Evolutionary conservation across 1,140 invertebrate species (phyloP), one percentile per base, ranked within the genome.

Genomic region (Drosophila navojoa): DNA sequence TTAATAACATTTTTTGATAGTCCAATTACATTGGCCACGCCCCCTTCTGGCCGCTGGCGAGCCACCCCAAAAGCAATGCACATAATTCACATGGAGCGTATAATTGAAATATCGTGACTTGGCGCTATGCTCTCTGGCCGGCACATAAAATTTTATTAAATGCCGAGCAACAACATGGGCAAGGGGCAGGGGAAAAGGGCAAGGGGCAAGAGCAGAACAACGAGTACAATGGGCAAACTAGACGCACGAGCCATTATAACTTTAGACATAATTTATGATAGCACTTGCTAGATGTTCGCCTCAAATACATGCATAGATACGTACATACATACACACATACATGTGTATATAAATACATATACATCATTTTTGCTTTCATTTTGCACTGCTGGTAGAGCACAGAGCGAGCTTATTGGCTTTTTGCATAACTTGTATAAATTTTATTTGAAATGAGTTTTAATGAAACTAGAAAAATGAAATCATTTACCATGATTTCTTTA

Each of bases 21-120:
- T 61, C 38, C 66, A 69, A 69, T 61, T 69, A 54, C 27, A 45
- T 11, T 13, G 64, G 22, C 9, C 32, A 10, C 49, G 42, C 55
- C 53, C 55, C 53, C 22, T 38, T 6, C 50, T 52, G 27, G 15
- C 16, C 40, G 16, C 27, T 38, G 29, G 29, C 59, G 35, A 69
- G 35, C 35, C 16, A 71, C 25, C n/a, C 67, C 10, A 38, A 38
- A 53, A 54, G 55, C 75, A 44, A 53, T 53, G 58, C 63, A 55
- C 81, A 81, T 77, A 78, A 86, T 66, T 86, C 79, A 81, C 64
- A 69, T 55, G 42, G 54, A 59, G 53, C 76, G 77, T 79, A 66
- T 89, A 89, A 87, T 87, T 87, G 84, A 79, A 87, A 80, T 72
- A 87, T 87, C 84, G 84, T 87, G 76, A 87, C 84, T 89, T 67